Evolutionary conservation across 2,888 invertebrate species (phyloP).

Genomic region (Cistogaster globosa): DNA sequence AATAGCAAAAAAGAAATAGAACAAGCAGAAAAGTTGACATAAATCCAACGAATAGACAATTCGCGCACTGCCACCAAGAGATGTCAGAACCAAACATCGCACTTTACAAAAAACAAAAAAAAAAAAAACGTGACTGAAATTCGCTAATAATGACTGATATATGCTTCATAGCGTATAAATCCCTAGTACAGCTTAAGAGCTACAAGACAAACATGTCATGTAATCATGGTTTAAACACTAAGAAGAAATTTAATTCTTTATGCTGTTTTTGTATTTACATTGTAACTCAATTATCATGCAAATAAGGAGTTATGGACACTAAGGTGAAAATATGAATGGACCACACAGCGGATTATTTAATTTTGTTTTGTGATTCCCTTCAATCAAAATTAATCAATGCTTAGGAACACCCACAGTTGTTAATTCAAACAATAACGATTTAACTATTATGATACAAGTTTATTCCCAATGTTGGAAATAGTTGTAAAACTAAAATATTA

Average conservation of each 20-base stretch:
- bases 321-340: conserved; percentile 18
- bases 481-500: conserved; percentile 29
- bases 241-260: neutral
- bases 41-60: conserved; percentile 48
- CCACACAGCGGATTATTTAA: conserved; percentile 62
- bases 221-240: conserved; percentile 7
- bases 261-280: neutral
- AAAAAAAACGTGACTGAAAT: conserved; percentile 18
- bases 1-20: conserved; percentile 20
- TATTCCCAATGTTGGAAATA: conserved; percentile 35
- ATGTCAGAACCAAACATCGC: conserved; percentile 31
- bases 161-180: conserved; percentile 44
- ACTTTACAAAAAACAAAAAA: conserved; percentile 7
- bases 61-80: conserved; percentile 48
- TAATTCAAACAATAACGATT: conserved; percentile 43
- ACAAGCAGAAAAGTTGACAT: conserved; percentile 30
- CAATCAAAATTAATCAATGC: conserved; percentile 14
- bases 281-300: conserved; percentile 40
- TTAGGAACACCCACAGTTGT: conserved; percentile 55
- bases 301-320: neutral
- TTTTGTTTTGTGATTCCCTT: conserved; percentile 24
- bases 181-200: neutral
- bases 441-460: conserved; percentile 66
- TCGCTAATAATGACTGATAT: conserved; percentile 43
- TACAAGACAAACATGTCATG: conserved; percentile 12